phyloP scores from a whole-genome alignment of 2,797 vertebrate species.

The Hafferia zeledoni region DNA sequence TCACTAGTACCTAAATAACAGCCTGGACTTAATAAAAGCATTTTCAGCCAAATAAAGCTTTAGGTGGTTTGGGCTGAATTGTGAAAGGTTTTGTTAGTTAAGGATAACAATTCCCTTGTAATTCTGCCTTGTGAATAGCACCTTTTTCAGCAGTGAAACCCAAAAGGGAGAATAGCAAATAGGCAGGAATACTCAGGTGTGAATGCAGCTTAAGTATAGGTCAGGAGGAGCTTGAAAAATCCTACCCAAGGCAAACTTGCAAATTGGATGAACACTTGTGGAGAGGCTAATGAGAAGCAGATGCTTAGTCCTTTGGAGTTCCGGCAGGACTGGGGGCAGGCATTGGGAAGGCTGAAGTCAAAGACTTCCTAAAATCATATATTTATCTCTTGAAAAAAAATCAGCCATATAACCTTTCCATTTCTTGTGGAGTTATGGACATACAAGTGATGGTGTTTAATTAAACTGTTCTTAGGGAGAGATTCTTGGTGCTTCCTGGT shows the following conservation, averaged over 20 bases:
- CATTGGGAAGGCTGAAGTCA: background rate
- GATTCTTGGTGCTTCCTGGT: background rate
- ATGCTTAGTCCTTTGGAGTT: background rate
- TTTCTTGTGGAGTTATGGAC: background rate
- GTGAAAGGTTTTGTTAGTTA: background rate
- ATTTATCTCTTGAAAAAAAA: too few relatives aligned
- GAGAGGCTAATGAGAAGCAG: background rate
- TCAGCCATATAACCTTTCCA: fast-evolving
- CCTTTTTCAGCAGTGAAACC: background rate
- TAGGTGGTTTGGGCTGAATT: background rate
- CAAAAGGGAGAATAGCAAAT: background rate
- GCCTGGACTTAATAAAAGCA: background rate
- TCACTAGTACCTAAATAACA: background rate
- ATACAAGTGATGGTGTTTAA: background rate
- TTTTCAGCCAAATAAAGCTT: background rate
- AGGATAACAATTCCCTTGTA: background rate
- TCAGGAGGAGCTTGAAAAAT: background rate
- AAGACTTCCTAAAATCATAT: background rate
- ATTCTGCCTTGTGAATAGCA: background rate
- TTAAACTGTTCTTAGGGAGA: background rate
- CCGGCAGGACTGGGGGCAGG: background rate
- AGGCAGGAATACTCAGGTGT: background rate
- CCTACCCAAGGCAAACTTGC: background rate
- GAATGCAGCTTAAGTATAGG: background rate
- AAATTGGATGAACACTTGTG: background rate